Evolutionary conservation across 1,140 invertebrate genomes (phyloP).

Genomic region (Rhyzopertha dominica): DNA sequence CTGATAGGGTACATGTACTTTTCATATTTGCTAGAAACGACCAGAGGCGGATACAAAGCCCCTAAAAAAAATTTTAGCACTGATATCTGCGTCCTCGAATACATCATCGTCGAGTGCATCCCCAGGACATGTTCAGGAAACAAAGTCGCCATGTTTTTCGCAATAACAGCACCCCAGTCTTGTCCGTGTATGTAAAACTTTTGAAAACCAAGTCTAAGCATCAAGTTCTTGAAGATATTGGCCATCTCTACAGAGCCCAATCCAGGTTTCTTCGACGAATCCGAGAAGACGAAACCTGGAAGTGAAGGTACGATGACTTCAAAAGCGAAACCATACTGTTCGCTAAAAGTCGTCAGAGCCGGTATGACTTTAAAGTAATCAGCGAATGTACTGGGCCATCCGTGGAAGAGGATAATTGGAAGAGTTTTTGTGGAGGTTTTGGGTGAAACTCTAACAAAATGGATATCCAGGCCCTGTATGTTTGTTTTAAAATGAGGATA

Average conservation of each 20-base stretch:
- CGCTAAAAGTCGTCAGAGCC: no score
- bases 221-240: constrained; percentile 74
- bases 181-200: constrained; percentile 82
- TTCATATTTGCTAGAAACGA: constrained; percentile 52
- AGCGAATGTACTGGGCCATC: no score
- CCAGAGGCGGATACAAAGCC: constrained; percentile 50
- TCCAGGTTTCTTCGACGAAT: constrained; percentile 59
- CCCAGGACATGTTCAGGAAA: constrained; percentile 67
- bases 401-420: no score
- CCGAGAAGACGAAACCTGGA: constrained; percentile 84
- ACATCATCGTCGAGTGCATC: constrained; percentile 64
- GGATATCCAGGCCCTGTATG: constrained; percentile 23
- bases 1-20: constrained; percentile 59
- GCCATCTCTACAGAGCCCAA: constrained; percentile 59
- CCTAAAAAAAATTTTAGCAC: constrained; percentile 52
- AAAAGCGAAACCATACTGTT: no score
- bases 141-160: constrained; percentile 54
- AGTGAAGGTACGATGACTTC: no score
- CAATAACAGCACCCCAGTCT: constrained; percentile 72
- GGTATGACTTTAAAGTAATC: no score
- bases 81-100: constrained; percentile 38
- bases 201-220: constrained; percentile 69
- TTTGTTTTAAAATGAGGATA: constrained; percentile 54
- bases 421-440: no score
- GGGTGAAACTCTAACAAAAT: constrained; percentile 19